Base-by-base conservation (phyloP, 2,888 invertebrate genomes). In the Lamproptera curius region DNA sequence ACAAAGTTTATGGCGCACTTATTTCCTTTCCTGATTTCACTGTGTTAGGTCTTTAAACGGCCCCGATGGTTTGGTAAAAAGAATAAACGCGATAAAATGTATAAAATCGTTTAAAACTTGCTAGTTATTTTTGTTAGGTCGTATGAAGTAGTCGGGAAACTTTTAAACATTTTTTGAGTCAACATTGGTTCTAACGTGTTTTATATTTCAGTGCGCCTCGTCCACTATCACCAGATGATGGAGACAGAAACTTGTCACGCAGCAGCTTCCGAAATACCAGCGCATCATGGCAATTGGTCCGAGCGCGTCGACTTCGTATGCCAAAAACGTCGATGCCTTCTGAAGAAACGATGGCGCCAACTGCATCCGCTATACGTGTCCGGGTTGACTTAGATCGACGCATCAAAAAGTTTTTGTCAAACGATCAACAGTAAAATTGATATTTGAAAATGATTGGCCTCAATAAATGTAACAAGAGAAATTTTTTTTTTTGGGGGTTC, bases 251-350 rank as follows among this genome's bases (percentile, higher is more conserved):
- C 1, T 28, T 67, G 11, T 57, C 66, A 1, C 62, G 63, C 48
- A 66, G 74, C 1, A 59, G 70, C 11, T 67, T 80, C 52, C 74
- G 77, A 16, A 80, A 71, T 55, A 68, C 67, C 1, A 76, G 76
- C 50, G 65, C 80, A 4, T 52, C 78, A 6, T 87, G 86, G 86
- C 85, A 83, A 47, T 62, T 86, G 14, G 83, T 73, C 1, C 67
- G 87, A 11, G 87, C 87, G 9, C 75, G 87, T 5, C 73, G 76
- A 6, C 76, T 83, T 51, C 74, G 82, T 36, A 56, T 62, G 10
- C 81, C 83, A 0, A 83, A 78, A 41, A 73, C 62, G 0, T 68
- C 64, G 31, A 49, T 67, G 43, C 77, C 74, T 0, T 55, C 77
- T 0, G 71, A 78, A 2, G 82, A 81, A 57, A 73, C 73, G 0